Conservation (phyloP, 2,888 invertebrate species). For the Punctoribates punctum region DNA sequence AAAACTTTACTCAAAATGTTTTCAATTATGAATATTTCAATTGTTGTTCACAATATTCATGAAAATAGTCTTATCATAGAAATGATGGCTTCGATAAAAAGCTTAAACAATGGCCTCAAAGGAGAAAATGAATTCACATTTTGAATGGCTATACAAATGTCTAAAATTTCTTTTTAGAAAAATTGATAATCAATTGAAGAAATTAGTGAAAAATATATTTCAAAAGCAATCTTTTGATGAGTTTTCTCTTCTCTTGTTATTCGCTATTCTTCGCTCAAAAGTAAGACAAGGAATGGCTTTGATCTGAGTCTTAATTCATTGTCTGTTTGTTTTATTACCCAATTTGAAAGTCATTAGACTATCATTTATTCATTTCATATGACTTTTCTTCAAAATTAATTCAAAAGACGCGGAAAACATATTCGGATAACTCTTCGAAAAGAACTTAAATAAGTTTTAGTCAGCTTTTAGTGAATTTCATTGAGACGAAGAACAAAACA, state of each 20-base stretch:
- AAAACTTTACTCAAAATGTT: not conserved
- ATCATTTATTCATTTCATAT: not conserved
- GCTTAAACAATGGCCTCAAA: too few species aligned
- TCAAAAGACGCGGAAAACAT: constrained; percentile 13
- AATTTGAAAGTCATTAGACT: constrained; percentile 9
- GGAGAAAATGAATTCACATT: not conserved
- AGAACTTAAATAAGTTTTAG: too few species aligned
- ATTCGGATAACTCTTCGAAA: not conserved
- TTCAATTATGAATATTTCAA: not conserved
- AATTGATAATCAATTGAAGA: constrained; percentile 7
- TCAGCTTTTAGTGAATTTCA: too few species aligned
- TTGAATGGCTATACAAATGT: not conserved
- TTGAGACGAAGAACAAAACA: too few species aligned
- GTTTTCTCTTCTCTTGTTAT: not conserved
- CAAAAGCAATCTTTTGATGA: not conserved
- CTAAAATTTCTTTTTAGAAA: not conserved
- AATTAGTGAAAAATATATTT: not conserved
- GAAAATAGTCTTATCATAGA: too few species aligned
- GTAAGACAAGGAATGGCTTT: too few species aligned
- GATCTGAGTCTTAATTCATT: not conserved
- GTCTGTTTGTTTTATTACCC: not conserved
- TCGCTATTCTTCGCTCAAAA: not conserved
- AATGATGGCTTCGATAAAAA: too few species aligned
- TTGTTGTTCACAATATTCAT: not conserved
- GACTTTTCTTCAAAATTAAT: not conserved